Evolutionary conservation across 2,113 vertebrate genomes (phyloP), one percentile per base, ranked within the genome.

Genomic region (Corydoras maculifer): DNA sequence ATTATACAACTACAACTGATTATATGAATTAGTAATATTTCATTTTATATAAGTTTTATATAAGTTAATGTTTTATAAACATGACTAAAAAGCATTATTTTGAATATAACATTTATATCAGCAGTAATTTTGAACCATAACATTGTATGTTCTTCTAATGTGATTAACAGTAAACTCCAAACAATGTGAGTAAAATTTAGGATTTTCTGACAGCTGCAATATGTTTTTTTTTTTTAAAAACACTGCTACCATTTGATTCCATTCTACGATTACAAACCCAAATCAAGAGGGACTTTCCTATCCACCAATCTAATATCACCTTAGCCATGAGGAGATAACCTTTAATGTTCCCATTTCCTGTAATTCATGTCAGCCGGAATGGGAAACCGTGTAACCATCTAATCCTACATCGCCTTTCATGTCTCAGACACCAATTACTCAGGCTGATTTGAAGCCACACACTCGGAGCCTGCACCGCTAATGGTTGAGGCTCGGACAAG

Each of bases 401-500:
- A 75, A 75, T 80, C 75, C 73, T 54, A 60, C 69, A 66, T 50
- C 14, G 69, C 54, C 78, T 77, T 80, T 80, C 78, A 80, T 73
- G 75, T 77, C 75, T 80, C 65, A 80, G 70, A 77, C 75, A 67
- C 54, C 78, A 80, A 77, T 80, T 77, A 80, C 70, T 66, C 60
- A 58, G 30, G 43, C 70, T 77, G 78, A 80, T 77, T 77, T 77
- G 72, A 43, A 43, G 35, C 35, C 35, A 43, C 35, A 43, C 35
- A 43, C 35, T 78, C 67, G 60, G 59, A 35, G 60, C 63, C 65
- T 73, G 18, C 70, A 62, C 65, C 11, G 61, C 50, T 30, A 63
- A 72, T 68, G 66, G 82, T 80, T 79, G 83, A 81, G 81, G 81
- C 83, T 3, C 43, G 58, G 78, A 31, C 66, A 14, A 72, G 78